These are phyloP conservation scores for Sphaeridia pumilis DNA, from an alignment of 2,888 invertebrate species.

Conservation along the genomic window DNA sequence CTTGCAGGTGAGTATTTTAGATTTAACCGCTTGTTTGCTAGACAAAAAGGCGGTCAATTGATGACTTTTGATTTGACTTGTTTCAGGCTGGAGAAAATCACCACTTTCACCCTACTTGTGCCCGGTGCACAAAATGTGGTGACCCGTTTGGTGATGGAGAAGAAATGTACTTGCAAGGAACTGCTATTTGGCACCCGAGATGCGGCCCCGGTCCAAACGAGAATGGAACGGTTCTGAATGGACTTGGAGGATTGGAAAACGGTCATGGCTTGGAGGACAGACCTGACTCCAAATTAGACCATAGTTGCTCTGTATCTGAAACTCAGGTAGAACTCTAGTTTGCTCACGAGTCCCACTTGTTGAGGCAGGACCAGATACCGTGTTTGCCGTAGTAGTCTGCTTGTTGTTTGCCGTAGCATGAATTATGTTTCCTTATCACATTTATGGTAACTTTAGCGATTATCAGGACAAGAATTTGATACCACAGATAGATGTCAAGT, in stretches of 20 bases:
- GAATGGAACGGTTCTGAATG: slow-evolving; percentile 49
- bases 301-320: slow-evolving; percentile 66
- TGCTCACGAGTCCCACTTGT: neutral
- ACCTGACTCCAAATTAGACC: slow-evolving; percentile 48
- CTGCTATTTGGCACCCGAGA: slow-evolving; percentile 91
- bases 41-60: neutral
- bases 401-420: too few species aligned
- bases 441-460: too few species aligned
- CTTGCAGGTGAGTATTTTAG: slow-evolving; percentile 49
- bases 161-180: slow-evolving; percentile 75
- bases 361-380: neutral
- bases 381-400: too few species aligned
- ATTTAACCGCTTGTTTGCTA: neutral
- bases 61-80: neutral
- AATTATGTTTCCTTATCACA: too few species aligned
- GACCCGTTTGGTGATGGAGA: slow-evolving; percentile 96
- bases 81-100: slow-evolving; percentile 84
- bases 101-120: slow-evolving; percentile 96
- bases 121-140: slow-evolving; percentile 91
- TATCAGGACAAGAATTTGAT: too few species aligned
- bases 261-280: slow-evolving; percentile 53
- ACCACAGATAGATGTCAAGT: too few species aligned
- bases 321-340: slow-evolving; percentile 51
- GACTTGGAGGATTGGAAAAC: slow-evolving; percentile 46
- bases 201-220: slow-evolving; percentile 82